Evolutionary conservation across 2,113 vertebrate genomes (phyloP).

Genomic region (Atlantisia rogersi): DNA sequence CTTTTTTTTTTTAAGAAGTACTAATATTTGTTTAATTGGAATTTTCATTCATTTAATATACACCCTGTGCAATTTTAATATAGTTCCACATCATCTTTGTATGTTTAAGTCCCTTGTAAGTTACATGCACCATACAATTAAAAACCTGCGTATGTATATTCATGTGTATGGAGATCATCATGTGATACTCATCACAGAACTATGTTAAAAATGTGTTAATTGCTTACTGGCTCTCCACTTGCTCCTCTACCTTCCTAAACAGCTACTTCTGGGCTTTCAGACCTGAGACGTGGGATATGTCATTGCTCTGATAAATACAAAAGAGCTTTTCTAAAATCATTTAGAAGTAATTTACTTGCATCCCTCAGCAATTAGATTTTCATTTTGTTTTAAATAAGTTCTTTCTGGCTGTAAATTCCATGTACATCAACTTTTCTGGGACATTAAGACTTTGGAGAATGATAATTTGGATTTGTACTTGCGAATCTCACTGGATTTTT

Average conservation of each 20-base stretch:
- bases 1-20: neutral
- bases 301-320: neutral
- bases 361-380: neutral
- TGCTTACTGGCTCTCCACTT: neutral
- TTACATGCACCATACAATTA: neutral
- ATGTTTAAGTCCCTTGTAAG: neutral
- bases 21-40: neutral
- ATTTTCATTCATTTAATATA: neutral
- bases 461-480: constrained; percentile 1
- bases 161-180: neutral
- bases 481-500: neutral
- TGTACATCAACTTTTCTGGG: neutral
- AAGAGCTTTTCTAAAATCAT: neutral
- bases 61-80: neutral
- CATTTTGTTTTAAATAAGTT: neutral
- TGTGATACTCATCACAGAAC: neutral
- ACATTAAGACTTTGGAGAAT: neutral
- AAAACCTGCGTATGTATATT: neutral
- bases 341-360: neutral
- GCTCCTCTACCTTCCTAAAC: neutral
- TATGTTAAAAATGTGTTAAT: neutral
- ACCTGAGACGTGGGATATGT: neutral
- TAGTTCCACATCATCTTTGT: neutral
- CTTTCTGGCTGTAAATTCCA: neutral
- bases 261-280: neutral